A percentile compares a stretch with the other conserved stretches of the same genome.
These are phyloP conservation scores for Diorhabda sublineata DNA, from an alignment of 1,140 invertebrate species.

Conservation along the genomic window DNA sequence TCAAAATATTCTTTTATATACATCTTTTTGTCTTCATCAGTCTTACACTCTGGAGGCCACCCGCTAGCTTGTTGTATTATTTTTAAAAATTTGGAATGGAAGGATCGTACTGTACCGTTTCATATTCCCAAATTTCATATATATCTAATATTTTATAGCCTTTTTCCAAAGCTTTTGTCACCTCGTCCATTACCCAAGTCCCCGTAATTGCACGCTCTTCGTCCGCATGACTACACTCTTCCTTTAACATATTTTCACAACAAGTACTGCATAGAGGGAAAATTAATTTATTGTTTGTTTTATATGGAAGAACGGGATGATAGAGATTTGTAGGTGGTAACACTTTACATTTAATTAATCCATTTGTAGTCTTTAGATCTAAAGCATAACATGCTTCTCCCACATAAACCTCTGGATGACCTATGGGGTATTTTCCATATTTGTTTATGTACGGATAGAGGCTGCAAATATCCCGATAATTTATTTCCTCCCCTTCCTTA, in stretches of 20 bases:
- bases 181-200: slow-evolving; percentile 45
- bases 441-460: slow-evolving; percentile 42
- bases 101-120: slow-evolving; percentile 17
- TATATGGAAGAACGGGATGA: slow-evolving; percentile 33
- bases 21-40: slow-evolving; percentile 27
- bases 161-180: slow-evolving; percentile 39
- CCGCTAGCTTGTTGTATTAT: slow-evolving; percentile 43
- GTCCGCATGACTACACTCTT: slow-evolving; percentile 31
- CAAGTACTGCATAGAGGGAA: slow-evolving; percentile 40
- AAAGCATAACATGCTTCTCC: slow-evolving; percentile 11
- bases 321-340: slow-evolving; percentile 39
- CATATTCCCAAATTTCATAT: slow-evolving; percentile 24
- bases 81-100: slow-evolving; percentile 38
- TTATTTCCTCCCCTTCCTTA: slow-evolving; percentile 36
- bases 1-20: slow-evolving; percentile 32
- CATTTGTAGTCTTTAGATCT: slow-evolving; percentile 22
- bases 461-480: slow-evolving; percentile 41
- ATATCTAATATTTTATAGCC: slow-evolving; percentile 22
- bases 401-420: slow-evolving; percentile 36
- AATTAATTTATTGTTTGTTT: slow-evolving; percentile 37
- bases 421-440: slow-evolving; percentile 41
- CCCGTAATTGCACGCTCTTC: slow-evolving; percentile 41
- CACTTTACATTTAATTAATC: slow-evolving; percentile 38
- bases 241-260: slow-evolving; percentile 19
- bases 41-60: slow-evolving; percentile 36